Base-by-base conservation (phyloP, 2,113 vertebrate genomes). In the Colistium nudipinnis region DNA sequence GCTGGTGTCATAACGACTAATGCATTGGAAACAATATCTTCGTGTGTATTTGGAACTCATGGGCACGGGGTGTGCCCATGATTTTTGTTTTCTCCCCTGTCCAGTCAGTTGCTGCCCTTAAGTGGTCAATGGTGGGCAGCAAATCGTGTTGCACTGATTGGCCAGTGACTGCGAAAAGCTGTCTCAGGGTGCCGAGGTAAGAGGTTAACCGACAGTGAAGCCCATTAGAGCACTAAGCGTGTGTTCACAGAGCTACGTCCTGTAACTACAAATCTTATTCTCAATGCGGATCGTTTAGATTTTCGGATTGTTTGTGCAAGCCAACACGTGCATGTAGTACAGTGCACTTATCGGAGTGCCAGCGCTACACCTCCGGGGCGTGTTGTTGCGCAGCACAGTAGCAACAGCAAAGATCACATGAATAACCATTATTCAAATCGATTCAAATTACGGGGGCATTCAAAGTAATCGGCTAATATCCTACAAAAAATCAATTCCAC, bases 381-480 rank as follows among this genome's bases (percentile, higher is more conserved):
- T 87, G 84, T 63, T 78, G 68, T 68, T 38, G 82, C 54, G 33
- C 69, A 3, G 83, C 72, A 56, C 82, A 22, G 79, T 73, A 67
- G 84, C 64, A 76, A 82, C 89, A 78, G 87, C 87, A 92, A 91
- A 92, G 89, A 92, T 90, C 90, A 92, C 90, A 92, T 86, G 87
- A 90, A 91, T 90, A 89, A 89, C 88, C 92, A 93, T 92, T 93
- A 93, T 93, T 93, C 90, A 93, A 93, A 93, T 92, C 88, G 86
- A 90, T 88, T 90, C 85, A 90, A 90, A 93, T 91, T 89, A 91
- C 88, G 70, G 77, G 85, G 86, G 86, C 84, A 90, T 89, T 93
- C 90, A 90, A 89, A 91, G 90, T 90, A 93, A 93, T 93, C 91
- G 89, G 91, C 89, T 91, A 93, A 93, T 90, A 92, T 91, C 90